phyloP scores from a whole-genome alignment of 1,140 invertebrate species.

The Neomicropteryx cornuta region DNA sequence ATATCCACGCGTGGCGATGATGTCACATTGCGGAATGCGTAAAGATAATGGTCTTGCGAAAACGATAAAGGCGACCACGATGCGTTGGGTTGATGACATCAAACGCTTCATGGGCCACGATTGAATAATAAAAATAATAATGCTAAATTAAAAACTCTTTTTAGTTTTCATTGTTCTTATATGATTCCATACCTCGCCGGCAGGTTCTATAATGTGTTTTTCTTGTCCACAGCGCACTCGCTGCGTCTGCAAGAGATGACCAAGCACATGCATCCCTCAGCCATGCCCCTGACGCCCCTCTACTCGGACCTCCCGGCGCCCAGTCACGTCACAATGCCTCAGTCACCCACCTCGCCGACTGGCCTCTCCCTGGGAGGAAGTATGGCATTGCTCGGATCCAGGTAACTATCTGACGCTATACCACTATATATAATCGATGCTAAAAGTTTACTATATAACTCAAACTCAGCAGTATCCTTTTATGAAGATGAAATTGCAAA shows the following conservation, averaged over 20 bases:
- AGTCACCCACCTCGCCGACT: conserved; percentile 9
- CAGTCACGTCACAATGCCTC: conserved; percentile 25
- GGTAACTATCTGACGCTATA: conserved; percentile 16
- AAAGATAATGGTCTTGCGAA: too few species aligned
- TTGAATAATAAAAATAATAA: too few species aligned
- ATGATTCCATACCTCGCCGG: too few species aligned
- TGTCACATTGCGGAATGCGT: too few species aligned
- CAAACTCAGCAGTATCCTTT: conserved; percentile 3
- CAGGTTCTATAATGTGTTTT: too few species aligned
- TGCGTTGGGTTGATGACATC: too few species aligned
- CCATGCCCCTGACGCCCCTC: conserved; percentile 19
- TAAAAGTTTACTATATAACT: background rate
- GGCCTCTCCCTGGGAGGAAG: conserved; percentile 11
- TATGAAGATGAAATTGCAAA: background rate
- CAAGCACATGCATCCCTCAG: conserved; percentile 18
- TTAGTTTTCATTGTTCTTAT: too few species aligned
- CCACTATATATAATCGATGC: background rate
- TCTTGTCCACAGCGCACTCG: conserved; percentile 23
- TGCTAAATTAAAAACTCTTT: too few species aligned
- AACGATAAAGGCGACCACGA: too few species aligned
- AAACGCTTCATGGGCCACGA: too few species aligned
- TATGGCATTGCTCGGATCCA: conserved; percentile 23
- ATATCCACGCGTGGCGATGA: too few species aligned
- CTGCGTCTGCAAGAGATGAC: conserved; percentile 34
- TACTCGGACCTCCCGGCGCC: conserved; percentile 36